Conservation (phyloP, 2,797 vertebrate species). For the Tragelaphus oryx region DNA sequence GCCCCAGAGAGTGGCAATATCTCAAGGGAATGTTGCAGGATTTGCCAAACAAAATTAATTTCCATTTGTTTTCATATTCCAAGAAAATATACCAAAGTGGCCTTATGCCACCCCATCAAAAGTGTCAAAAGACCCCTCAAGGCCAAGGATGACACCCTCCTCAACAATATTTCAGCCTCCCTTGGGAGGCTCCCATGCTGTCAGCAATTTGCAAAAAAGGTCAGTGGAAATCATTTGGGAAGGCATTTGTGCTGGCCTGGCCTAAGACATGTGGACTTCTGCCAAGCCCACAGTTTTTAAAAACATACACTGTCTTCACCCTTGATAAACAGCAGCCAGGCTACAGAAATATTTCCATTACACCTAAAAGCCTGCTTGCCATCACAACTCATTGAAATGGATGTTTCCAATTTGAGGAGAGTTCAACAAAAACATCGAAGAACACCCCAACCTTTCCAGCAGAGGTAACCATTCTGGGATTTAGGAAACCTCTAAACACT, state of each 20-base stretch:
- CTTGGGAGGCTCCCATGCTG: constrained; percentile 38
- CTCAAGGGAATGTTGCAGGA: neutral
- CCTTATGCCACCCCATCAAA: neutral
- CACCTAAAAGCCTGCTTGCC: neutral
- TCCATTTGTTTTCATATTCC: constrained; percentile 8
- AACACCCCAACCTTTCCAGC: neutral
- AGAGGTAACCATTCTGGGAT: neutral
- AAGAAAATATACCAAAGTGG: neutral
- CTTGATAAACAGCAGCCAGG: constrained; percentile 55
- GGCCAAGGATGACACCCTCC: neutral
- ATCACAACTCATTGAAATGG: neutral
- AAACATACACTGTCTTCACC: constrained; percentile 66
- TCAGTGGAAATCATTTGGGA: constrained; percentile 43
- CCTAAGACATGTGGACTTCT: neutral
- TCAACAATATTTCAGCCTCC: neutral
- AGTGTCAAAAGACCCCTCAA: neutral
- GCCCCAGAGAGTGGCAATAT: neutral
- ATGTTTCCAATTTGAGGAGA: neutral
- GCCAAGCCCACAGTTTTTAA: constrained; percentile 57
- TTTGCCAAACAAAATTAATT: constrained; percentile 49
- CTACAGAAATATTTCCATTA: constrained; percentile 46
- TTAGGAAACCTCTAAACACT: neutral
- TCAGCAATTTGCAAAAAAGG: constrained; percentile 52
- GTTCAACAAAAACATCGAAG: neutral
- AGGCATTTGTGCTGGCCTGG: constrained; percentile 18